Evolutionary conservation across 2,113 vertebrate genomes (phyloP).

Genomic region (Grus americana): DNA sequence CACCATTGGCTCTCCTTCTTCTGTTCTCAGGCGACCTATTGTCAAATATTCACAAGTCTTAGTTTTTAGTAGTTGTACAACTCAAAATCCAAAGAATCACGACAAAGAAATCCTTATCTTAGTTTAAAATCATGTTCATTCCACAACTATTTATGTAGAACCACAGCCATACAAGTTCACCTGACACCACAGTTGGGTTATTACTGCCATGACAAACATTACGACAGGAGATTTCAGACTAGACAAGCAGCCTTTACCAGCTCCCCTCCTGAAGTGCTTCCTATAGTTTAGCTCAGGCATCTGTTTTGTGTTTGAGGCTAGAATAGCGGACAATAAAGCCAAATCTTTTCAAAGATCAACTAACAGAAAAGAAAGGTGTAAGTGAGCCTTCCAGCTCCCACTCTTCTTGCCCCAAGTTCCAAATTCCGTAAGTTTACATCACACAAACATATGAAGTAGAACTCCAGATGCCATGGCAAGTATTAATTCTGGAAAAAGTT

Average conservation of each 20-base stretch:
- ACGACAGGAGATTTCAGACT: neutral
- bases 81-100: neutral
- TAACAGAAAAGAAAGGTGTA: neutral
- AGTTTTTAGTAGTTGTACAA: neutral
- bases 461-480: neutral
- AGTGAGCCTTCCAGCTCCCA: neutral
- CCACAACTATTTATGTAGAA: neutral
- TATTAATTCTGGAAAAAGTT: neutral
- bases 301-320: neutral
- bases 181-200: neutral
- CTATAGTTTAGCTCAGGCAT: neutral
- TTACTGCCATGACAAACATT: neutral
- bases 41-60: neutral
- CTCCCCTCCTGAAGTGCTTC: neutral
- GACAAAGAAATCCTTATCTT: neutral
- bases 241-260: neutral
- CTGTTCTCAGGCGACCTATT: conserved; percentile 77
- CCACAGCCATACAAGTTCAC: neutral
- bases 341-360: neutral
- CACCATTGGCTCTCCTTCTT: conserved; percentile 80
- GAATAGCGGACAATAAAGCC: neutral
- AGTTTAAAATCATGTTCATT: neutral
- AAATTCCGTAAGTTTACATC: neutral
- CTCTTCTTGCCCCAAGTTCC: neutral
- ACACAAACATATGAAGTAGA: neutral